A percentile compares a stretch with the other conserved stretches of the same genome.
Conservation (phyloP, 2,888 invertebrate species). For the Drosophila fulvimacula region DNA sequence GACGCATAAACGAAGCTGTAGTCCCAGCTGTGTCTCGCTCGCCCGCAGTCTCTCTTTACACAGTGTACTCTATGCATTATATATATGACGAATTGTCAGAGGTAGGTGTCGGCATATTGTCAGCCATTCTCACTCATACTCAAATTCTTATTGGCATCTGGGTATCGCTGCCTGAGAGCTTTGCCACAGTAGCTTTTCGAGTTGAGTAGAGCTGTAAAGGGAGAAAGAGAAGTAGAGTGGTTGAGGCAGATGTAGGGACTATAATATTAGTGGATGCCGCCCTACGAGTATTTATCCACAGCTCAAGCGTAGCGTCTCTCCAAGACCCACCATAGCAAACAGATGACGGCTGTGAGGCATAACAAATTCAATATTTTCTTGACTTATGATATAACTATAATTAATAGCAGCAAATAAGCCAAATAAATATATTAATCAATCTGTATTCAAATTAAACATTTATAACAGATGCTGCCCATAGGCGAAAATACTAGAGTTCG, state of each 20-base stretch:
- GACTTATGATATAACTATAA: not conserved
- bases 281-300: too few species aligned
- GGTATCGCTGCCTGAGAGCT: not conserved
- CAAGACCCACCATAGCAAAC: not conserved
- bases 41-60: constrained; percentile 3
- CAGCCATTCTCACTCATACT: not conserved
- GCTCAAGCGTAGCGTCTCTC: not conserved
- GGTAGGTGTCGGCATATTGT: constrained; percentile 36
- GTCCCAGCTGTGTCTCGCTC: constrained; percentile 24
- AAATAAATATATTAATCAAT: constrained; percentile 9
- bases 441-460: not conserved
- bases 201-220: not conserved
- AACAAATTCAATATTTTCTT: not conserved
- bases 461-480: not conserved
- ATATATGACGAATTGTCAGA: constrained; percentile 42
- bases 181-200: not conserved
- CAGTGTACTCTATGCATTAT: constrained; percentile 12
- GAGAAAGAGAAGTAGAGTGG: not conserved
- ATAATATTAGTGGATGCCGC: too few species aligned
- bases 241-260: too few species aligned
- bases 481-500: not conserved
- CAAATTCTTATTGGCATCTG: not conserved
- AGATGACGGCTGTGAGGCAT: not conserved
- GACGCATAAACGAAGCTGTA: constrained; percentile 41
- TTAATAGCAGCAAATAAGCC: not conserved